Evolutionary conservation across 2,113 vertebrate species (phyloP).

Genomic region (Solenodon paradoxus): DNA sequence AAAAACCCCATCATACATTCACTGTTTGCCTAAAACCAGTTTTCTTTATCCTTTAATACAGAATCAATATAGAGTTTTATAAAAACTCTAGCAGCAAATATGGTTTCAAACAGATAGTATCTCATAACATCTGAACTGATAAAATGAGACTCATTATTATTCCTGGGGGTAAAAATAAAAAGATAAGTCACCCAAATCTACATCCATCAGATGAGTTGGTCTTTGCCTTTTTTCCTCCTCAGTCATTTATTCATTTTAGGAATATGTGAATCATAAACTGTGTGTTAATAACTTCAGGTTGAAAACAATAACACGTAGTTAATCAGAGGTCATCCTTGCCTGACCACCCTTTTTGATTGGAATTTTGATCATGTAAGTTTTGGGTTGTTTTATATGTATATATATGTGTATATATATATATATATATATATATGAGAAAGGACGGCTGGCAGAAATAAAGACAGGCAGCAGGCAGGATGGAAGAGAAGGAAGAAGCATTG

Average conservation of each 20-base stretch:
- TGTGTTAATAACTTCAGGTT: neutral
- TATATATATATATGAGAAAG: too few species aligned
- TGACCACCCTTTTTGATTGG: neutral
- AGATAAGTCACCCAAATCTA: neutral
- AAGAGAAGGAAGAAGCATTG: too few species aligned
- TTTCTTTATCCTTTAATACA: slow-evolving; percentile 16
- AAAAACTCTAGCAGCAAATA: slow-evolving; percentile 30
- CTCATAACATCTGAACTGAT: neutral
- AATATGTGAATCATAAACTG: neutral
- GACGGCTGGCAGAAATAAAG: too few species aligned
- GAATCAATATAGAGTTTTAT: slow-evolving; percentile 33
- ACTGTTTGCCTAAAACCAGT: slow-evolving; percentile 14
- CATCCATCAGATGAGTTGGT: neutral
- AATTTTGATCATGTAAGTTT: neutral
- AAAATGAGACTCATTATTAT: neutral
- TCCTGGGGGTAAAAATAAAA: neutral
- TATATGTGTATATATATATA: too few species aligned
- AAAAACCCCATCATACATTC: neutral
- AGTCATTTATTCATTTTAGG: neutral
- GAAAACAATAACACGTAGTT: slow-evolving; percentile 20
- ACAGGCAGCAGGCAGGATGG: too few species aligned
- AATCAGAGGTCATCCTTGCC: neutral
- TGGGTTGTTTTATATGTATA: too few species aligned
- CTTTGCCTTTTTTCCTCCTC: neutral
- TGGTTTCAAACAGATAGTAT: neutral